phyloP scores from a whole-genome alignment of 2,113 vertebrate species.

The western clawed frog (Xenopus tropicalis) region UCB_Xtro_10.0 CM004451.2:85832001-85832500 shows the following conservation, averaged over 20 bases:
- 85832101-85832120: no score
- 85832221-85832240: constrained; percentile 5
- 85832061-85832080: no score
- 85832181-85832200: neutral
- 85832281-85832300: constrained; percentile 6
- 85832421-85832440: no score
- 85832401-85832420: neutral
- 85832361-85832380: constrained; percentile 14
- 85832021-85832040: no score
- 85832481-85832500: neutral
- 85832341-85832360: constrained; percentile 4
- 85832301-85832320: neutral
- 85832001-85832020: no score
- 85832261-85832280: neutral
- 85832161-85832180: no score
- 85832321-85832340: constrained; percentile 3
- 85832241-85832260: constrained; percentile 13
- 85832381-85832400: neutral
- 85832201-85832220: neutral
- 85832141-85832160: no score
- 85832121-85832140: no score
- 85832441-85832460: no score
- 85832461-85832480: neutral
- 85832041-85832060: no score
- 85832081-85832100: no score